Evolutionary conservation across 2,113 vertebrate genomes (phyloP).

Genomic region (Heterocephalus glaber): DNA sequence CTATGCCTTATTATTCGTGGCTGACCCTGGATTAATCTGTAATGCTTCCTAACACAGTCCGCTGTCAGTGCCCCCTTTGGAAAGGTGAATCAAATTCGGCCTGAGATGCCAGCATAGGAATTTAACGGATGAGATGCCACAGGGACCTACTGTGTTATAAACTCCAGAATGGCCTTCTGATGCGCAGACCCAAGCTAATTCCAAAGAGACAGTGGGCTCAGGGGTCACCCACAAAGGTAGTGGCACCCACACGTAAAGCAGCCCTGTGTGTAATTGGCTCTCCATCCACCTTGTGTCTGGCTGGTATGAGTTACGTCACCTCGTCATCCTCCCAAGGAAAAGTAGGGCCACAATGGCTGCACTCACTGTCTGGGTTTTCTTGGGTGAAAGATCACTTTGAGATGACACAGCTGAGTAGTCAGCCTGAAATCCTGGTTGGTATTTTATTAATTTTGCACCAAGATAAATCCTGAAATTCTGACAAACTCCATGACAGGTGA

Average conservation of each 20-base stretch:
- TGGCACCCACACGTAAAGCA: conserved; percentile 76
- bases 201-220: conserved; percentile 76
- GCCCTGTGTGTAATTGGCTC: conserved; percentile 78
- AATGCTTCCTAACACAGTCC: conserved; percentile 63
- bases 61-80: conserved; percentile 79
- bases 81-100: conserved; percentile 83
- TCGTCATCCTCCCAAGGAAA: conserved; percentile 75
- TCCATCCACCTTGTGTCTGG: conserved; percentile 65
- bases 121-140: conserved; percentile 84
- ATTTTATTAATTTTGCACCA: conserved; percentile 94
- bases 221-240: conserved; percentile 59
- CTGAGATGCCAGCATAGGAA: conserved; percentile 79
- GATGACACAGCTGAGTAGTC: conserved; percentile 90
- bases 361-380: conserved; percentile 84
- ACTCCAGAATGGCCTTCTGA: conserved; percentile 82
- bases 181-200: conserved; percentile 75
- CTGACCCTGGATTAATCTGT: conserved; percentile 77
- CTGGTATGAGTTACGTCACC: conserved; percentile 65
- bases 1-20: conserved; percentile 57
- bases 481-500: conserved; percentile 99
- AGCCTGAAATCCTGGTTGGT: conserved; percentile 90
- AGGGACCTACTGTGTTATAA: conserved; percentile 82
- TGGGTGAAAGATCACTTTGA: conserved; percentile 90
- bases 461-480: conserved; percentile 94
- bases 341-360: conserved; percentile 83